phyloP scores from a whole-genome alignment of 2,113 vertebrate genomes.

The Agelaius tricolor region DNA sequence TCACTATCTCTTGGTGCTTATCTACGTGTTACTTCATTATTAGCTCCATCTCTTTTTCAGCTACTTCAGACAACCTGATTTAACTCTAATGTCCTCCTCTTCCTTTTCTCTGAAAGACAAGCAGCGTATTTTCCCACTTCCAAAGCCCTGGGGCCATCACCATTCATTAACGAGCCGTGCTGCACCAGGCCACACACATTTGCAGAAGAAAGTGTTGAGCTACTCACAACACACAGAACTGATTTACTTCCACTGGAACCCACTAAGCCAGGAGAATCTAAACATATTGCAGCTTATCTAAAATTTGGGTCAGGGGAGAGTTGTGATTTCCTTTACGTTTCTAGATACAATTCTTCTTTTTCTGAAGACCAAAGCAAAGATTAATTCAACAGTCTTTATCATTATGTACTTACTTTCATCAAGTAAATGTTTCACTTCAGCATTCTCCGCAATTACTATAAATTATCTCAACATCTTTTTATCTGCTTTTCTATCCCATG shows the following conservation, averaged over 20 bases:
- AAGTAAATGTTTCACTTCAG: neutral
- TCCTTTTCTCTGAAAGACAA: neutral
- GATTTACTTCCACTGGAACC: neutral
- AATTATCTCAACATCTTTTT: neutral
- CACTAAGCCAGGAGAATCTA: neutral
- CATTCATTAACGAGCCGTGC: rapidly evolving
- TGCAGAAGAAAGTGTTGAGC: neutral
- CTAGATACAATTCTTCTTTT: neutral
- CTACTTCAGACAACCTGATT: neutral
- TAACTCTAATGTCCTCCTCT: neutral
- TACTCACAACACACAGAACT: neutral
- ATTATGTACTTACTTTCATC: neutral
- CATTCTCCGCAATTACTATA: neutral
- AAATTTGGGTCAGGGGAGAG: neutral
- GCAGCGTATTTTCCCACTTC: neutral
- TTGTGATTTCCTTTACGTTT: neutral
- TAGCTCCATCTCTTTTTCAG: neutral
- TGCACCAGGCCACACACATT: neutral
- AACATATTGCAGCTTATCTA: neutral
- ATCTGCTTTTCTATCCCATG: neutral
- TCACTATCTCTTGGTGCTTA: neutral
- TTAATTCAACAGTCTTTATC: neutral
- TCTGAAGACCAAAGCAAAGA: neutral
- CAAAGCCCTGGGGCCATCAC: neutral
- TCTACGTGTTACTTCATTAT: neutral